Evolutionary conservation across 2,797 vertebrate species (phyloP).

Genomic region (Protosalanx chinensis): DNA sequence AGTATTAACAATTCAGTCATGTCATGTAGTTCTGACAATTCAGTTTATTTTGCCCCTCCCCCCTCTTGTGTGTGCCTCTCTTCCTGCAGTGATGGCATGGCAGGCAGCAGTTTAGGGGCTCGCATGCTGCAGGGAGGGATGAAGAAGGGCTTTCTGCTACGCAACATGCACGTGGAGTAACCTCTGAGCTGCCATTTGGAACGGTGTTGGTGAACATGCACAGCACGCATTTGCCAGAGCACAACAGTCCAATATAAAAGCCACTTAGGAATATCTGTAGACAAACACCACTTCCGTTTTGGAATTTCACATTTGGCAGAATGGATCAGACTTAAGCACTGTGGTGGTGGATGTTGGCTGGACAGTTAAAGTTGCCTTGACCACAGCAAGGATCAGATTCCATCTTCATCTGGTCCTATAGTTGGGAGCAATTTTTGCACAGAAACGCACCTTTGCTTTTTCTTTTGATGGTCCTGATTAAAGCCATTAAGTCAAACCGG

Average conservation of each 20-base stretch:
- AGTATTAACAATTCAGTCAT: background rate
- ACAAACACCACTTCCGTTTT: constrained; percentile 9
- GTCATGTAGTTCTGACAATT: background rate
- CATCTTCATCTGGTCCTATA: constrained; percentile 49
- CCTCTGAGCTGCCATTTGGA: constrained; percentile 10
- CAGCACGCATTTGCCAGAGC: constrained; percentile 4
- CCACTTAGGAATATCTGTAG: constrained; percentile 38
- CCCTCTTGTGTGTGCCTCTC: background rate
- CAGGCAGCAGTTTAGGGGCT: constrained; percentile 64
- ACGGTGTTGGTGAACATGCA: too few species aligned
- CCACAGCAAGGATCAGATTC: constrained; percentile 32
- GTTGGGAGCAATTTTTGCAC: constrained; percentile 60
- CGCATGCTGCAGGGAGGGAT: constrained; percentile 68
- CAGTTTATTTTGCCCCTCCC: too few species aligned
- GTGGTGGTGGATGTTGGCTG: constrained; percentile 41
- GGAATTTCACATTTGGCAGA: constrained; percentile 1
- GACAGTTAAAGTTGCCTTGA: constrained; percentile 57
- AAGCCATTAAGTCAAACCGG: constrained; percentile 36
- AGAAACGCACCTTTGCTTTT: constrained; percentile 65
- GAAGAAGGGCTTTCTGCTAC: constrained; percentile 67
- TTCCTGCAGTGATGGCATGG: constrained; percentile 55
- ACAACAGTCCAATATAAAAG: constrained; percentile 38
- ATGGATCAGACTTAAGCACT: background rate
- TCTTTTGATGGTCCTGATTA: constrained; percentile 55
- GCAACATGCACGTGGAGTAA: constrained; percentile 70